Evolutionary conservation across 92 coral and sea anemone genomes (phyloP).

Genomic region (Phenganax marumi): DNA sequence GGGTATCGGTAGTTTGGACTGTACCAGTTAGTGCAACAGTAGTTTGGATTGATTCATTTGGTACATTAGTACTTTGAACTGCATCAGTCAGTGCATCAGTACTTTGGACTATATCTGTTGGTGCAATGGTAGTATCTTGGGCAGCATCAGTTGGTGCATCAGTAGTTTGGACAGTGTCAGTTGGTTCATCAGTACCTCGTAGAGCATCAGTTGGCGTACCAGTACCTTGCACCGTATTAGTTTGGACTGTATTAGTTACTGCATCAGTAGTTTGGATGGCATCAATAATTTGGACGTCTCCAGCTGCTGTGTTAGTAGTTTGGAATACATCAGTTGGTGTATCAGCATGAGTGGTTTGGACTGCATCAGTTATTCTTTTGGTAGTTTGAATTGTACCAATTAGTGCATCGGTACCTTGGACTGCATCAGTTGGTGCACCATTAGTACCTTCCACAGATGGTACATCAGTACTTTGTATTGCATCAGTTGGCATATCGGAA

Average conservation of each 20-base stretch:
- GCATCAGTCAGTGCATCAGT: neutral
- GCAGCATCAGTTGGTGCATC: slow-evolving; percentile 14
- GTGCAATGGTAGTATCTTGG: neutral
- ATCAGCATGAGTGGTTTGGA: neutral
- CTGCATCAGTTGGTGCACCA: neutral
- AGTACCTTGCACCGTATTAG: slow-evolving; percentile 1
- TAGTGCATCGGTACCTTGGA: neutral
- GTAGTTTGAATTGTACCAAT: slow-evolving; percentile 16
- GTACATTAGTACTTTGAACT: neutral
- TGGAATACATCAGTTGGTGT: neutral
- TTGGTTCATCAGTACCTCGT: neutral
- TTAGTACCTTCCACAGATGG: neutral
- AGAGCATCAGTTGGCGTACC: too few relatives aligned
- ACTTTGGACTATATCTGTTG: neutral
- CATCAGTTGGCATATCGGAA: neutral
- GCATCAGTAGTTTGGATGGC: neutral
- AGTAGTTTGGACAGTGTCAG: too few relatives aligned
- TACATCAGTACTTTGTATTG: too few relatives aligned
- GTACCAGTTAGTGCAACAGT: neutral
- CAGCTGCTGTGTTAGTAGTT: slow-evolving; percentile 15
- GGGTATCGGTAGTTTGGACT: slow-evolving; percentile 20
- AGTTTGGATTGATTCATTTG: neutral
- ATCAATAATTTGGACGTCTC: neutral
- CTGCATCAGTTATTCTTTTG: neutral
- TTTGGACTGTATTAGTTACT: neutral